Base-by-base conservation (phyloP, 2,888 invertebrate species). In the Ashinkailepas kermadecensis region DNA sequence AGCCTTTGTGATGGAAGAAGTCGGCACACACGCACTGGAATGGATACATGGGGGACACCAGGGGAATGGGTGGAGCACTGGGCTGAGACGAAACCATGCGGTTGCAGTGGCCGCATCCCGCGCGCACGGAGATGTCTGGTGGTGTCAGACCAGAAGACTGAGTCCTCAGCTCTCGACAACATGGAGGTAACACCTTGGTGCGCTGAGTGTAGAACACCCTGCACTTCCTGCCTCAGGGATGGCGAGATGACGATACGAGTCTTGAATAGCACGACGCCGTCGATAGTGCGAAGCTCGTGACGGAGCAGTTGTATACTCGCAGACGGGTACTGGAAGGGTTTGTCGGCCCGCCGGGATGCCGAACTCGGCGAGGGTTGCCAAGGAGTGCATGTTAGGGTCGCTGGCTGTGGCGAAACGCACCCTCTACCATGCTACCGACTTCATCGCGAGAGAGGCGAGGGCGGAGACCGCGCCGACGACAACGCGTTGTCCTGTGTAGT, bases 131-230 rank as follows among this genome's bases (percentile, higher is more conserved):
- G 10, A 70, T 64, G 54, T 18, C 64, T 56, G 18, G 83, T 81
- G 25, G 82, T 81, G 54, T 70, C 79, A 39, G 83, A 57, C 81
- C 81, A 82, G 62, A 82, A 82, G 57, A 82, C 25, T 11, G 80
- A 81, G 25, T 65, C 15, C 7, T 80, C 80, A 21, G 82, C 83
- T 21, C 81, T 15, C 13, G 65, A 9, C 10, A 23, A 56, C 78
- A 81, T 83, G 21, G 54, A 23, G n/a, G 78, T 81, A 13, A 81
- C 65, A 9, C 81, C 83, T 78, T 81, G 82, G 59, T 83, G 82
- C 10, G 82, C 81, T 54, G 80, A 81, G 78, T 81, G 81, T 12
- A 82, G 78, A 12, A 81, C 7, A 7, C 25, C 15, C 12, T 81
- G 81, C 3, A 81, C 39, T 39, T 4, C 39, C 4, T 39, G 39